A percentile compares a stretch with the other conserved stretches of the same genome.
Evolutionary conservation across 2,797 vertebrate genomes (phyloP).

Genomic region (Vultur gryphus): DNA sequence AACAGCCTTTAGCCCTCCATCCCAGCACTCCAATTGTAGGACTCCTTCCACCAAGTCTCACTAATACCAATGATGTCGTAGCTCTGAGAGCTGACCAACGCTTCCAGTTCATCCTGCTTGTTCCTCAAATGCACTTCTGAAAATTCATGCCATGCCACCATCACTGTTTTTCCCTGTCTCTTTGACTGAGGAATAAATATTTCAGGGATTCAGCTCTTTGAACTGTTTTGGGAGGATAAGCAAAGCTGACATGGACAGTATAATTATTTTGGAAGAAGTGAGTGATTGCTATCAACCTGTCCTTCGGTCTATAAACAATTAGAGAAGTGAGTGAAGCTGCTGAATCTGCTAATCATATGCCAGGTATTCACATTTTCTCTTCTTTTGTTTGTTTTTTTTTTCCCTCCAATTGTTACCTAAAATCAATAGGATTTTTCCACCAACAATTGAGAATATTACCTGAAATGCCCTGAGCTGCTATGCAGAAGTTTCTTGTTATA

Average conservation of each 20-base stretch:
- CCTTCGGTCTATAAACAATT: neutral
- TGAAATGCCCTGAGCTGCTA: neutral
- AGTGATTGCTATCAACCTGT: neutral
- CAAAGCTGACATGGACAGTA: neutral
- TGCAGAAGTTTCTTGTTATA: neutral
- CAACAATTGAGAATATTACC: neutral
- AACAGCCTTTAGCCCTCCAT: neutral
- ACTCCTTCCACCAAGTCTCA: neutral
- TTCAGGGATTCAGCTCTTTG: neutral
- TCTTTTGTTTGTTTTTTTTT: neutral
- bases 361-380: neutral
- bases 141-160: neutral
- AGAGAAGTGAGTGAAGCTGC: neutral
- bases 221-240: neutral
- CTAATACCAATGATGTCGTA: neutral
- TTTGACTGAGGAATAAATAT: neutral
- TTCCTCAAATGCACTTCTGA: neutral
- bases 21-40: neutral
- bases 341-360: slow-evolving; percentile 4
- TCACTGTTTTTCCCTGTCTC: neutral
- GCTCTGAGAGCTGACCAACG: neutral
- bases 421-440: slow-evolving; percentile 6
- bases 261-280: neutral
- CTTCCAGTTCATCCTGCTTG: neutral
- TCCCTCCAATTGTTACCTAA: neutral